Conservation (phyloP, 2,113 vertebrate genomes). For the Xiphophorus hellerii region DNA sequence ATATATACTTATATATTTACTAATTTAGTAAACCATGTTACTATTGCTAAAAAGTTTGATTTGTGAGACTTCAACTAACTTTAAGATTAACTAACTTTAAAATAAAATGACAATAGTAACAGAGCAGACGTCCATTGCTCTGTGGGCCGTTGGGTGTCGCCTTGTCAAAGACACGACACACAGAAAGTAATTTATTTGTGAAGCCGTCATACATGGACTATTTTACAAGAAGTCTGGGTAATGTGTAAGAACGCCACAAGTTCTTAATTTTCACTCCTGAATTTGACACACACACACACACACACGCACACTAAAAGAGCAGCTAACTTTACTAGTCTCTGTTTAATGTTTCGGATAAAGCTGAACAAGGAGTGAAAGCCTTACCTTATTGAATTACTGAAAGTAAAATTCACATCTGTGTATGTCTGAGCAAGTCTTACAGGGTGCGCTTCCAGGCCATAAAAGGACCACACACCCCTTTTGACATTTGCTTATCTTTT, state of each 20-base stretch:
- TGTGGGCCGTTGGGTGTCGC: slow-evolving; percentile 69
- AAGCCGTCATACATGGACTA: slow-evolving; percentile 39
- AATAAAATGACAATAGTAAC: too few species aligned
- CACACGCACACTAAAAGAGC: not conserved
- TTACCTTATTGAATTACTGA: slow-evolving; percentile 47
- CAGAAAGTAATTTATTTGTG: slow-evolving; percentile 54
- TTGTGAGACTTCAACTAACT: too few species aligned
- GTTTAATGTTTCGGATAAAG: slow-evolving; percentile 48
- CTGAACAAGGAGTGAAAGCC: slow-evolving; percentile 25
- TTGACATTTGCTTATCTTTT: slow-evolving; percentile 66
- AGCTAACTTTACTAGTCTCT: slow-evolving; percentile 29
- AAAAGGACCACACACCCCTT: slow-evolving; percentile 62
- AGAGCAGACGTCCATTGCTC: slow-evolving; percentile 34
- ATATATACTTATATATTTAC: too few species aligned
- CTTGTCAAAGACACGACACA: slow-evolving; percentile 71
- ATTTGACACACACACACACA: slow-evolving; percentile 1
- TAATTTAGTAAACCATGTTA: too few species aligned
- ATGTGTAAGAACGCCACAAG: slow-evolving; percentile 11
- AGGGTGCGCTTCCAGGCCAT: slow-evolving; percentile 20
- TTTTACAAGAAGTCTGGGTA: slow-evolving; percentile 66
- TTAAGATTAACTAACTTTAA: too few species aligned
- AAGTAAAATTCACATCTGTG: slow-evolving; percentile 41
- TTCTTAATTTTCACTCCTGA: slow-evolving; percentile 19
- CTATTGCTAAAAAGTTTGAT: too few species aligned
- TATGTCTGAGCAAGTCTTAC: not conserved